Conservation (phyloP, 2,113 vertebrate species). For the Pitta sordida region DNA sequence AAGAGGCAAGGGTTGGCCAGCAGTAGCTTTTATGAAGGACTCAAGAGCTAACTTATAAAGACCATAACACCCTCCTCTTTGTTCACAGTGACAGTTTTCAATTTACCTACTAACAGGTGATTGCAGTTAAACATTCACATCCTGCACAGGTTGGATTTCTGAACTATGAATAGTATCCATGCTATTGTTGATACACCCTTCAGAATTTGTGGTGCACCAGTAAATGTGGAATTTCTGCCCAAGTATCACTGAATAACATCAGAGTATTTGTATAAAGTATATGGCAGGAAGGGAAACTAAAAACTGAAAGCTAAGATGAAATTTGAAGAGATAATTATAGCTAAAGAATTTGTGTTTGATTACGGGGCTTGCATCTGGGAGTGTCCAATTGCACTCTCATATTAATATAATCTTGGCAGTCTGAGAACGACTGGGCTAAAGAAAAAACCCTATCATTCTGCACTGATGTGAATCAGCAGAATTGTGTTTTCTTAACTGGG, state of each 20-base stretch:
- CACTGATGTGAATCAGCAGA: conserved; percentile 68
- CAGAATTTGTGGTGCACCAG: not conserved
- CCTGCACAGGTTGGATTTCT: not conserved
- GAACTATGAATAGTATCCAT: not conserved
- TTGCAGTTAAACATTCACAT: not conserved
- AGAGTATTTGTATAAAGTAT: not conserved
- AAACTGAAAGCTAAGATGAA: conserved; percentile 25
- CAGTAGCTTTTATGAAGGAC: not conserved
- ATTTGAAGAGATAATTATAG: conserved; percentile 42
- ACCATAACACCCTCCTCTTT: not conserved
- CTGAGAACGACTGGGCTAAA: not conserved
- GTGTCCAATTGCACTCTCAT: not conserved
- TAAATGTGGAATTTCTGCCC: not conserved
- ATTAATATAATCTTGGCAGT: conserved; percentile 26
- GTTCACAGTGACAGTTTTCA: not conserved
- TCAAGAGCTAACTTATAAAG: not conserved
- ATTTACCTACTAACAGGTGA: not conserved
- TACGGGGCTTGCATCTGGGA: conserved; percentile 21
- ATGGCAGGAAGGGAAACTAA: not conserved
- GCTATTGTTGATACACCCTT: not conserved
- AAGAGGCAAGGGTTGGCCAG: not conserved
- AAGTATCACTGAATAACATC: not conserved
- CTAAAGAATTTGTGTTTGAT: conserved; percentile 32
- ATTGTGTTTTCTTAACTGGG: conserved; percentile 55
- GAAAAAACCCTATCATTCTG: conserved; percentile 39